Percentiles rank a stretch among this genome's conserved stretches.
phyloP scores from a whole-genome alignment of 2,113 vertebrate species.

The Micromys minutus region DNA sequence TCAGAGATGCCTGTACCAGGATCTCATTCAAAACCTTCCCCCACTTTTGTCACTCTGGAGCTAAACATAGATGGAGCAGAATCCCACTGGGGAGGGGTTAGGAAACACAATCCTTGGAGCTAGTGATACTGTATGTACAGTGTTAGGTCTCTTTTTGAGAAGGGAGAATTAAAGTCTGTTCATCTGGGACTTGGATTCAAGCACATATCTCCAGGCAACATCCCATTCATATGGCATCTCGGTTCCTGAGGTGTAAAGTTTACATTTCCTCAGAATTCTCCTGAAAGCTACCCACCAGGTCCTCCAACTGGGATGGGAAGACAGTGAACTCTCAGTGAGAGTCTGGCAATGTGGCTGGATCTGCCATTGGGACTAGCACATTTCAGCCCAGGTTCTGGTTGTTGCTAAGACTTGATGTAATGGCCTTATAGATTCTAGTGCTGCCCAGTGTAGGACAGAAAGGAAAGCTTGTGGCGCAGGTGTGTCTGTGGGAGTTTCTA shows the following conservation, averaged over 20 bases:
- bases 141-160: neutral
- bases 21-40: neutral
- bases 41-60: neutral
- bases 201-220: neutral
- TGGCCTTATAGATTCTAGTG: neutral
- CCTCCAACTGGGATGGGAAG: neutral
- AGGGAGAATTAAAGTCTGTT: neutral
- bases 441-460: neutral
- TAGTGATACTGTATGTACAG: neutral
- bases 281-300: neutral
- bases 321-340: neutral
- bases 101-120: neutral
- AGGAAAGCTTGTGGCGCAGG: neutral
- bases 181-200: constrained; percentile 12
- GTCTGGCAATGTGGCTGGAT: neutral
- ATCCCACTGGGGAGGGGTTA: neutral
- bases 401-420: neutral
- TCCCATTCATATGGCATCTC: neutral
- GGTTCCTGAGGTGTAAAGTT: neutral
- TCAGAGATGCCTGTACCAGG: neutral
- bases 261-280: constrained; percentile 33
- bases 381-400: neutral
- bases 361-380: neutral
- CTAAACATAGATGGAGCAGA: neutral
- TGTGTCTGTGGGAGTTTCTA: neutral